phyloP scores from a whole-genome alignment of 2,888 invertebrate genomes.

The Ethmia dodecea region DNA sequence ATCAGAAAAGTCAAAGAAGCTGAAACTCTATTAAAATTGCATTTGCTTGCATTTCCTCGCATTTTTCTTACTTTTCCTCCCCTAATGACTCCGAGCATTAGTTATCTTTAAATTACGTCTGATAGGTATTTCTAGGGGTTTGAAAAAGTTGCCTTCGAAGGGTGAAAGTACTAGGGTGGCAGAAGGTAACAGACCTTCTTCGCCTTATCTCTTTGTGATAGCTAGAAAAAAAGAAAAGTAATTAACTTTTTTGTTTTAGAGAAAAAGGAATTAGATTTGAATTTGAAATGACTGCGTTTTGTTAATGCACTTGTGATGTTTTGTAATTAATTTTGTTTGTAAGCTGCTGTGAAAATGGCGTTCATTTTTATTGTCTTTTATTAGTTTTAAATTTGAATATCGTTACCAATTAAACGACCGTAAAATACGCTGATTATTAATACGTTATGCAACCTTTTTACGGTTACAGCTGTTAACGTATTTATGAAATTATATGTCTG shows the following conservation, averaged over 20 bases:
- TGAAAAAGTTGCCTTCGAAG: constrained; percentile 48
- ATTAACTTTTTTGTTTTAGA: constrained; percentile 63
- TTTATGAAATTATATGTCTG: too few species aligned
- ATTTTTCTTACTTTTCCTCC: constrained; percentile 37
- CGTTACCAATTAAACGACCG: too few species aligned
- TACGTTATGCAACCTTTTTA: too few species aligned
- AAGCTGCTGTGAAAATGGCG: constrained; percentile 4
- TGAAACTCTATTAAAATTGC: constrained; percentile 51
- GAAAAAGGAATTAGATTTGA: constrained; percentile 59
- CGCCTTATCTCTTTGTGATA: constrained; percentile 59
- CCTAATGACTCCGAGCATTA: constrained; percentile 69
- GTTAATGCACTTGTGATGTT: constrained; percentile 65
- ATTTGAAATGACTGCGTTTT: constrained; percentile 42
- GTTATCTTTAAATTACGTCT: constrained; percentile 68
- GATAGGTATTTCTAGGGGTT: constrained; percentile 55
- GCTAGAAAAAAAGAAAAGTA: constrained; percentile 69
- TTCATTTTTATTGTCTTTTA: too few species aligned
- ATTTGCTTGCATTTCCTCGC: constrained; percentile 53
- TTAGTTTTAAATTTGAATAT: too few species aligned
- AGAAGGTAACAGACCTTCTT: constrained; percentile 65
- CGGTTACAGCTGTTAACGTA: too few species aligned
- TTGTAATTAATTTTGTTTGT: constrained; percentile 44
- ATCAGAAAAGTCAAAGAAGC: constrained; percentile 5
- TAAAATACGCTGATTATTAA: too few species aligned
- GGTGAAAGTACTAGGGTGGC: constrained; percentile 51